Base-by-base conservation (phyloP, 1,140 invertebrate genomes). In the Hyles euphorbiae region DNA sequence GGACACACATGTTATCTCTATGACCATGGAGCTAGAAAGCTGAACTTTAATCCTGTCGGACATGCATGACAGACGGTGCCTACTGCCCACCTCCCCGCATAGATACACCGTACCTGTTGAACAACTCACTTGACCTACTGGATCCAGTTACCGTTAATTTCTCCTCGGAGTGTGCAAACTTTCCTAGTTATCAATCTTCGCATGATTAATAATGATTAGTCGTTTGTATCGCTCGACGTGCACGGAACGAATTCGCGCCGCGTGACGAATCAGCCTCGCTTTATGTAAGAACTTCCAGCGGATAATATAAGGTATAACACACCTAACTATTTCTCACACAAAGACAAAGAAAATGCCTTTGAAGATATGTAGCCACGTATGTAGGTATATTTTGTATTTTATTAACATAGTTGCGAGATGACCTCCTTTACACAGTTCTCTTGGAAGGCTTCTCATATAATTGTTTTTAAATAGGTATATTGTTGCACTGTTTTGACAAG, bases 201-300 rank as follows among this genome's bases (percentile, higher is more conserved):
- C 11, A 4, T 33, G 59, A 58, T 61, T 61, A 60, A 49, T 44
- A 43, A 34, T 53, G 60, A 58, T 52, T 50, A 67, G 45, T 36
- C 34, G 12, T 49, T 50, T 43, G 45, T 48, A 47, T 46, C 40
- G 34, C 9, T 40, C 22, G 45, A 52, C 66, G 58, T 60, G 57
- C 34, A 50, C 60, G 68, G 32, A 63, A 59, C 68, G 61, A 68
- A 74, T 74, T 56, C 34, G 56, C 60, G 58, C 61, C 48, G 66
- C 62, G 62, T 63, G 66, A 59, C 71, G 55, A 70, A 68, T 68
- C 46, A 52, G 34, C 64, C 60, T 61, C 40, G 56, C 56, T 66
- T 66, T 66, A 66, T 61, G 58, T 56, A 56, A 56, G 32, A 22
- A 22, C 22, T 22, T 22, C 22, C 22, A 22, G 22, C 22, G 22